These are phyloP conservation scores for Allacma fusca DNA, from an alignment of 2,888 invertebrate species.

Conservation along the genomic window DNA sequence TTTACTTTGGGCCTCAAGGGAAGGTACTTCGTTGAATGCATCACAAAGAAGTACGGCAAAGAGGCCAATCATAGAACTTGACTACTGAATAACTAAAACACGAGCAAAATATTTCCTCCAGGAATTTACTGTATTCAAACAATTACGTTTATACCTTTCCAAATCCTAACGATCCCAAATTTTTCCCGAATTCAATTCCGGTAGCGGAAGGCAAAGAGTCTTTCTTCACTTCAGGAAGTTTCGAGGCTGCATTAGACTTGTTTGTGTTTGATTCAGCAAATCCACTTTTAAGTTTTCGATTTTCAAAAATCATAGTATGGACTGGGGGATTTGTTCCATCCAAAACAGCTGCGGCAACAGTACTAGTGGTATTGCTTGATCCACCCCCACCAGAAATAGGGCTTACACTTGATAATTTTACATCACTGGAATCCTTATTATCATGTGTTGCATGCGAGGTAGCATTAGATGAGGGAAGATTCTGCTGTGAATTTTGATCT, in stretches of 20 bases:
- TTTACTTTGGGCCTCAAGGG: no score
- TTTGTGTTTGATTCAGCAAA: slow-evolving; percentile 42
- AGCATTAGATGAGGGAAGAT: not conserved
- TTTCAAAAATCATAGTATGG: slow-evolving; percentile 60
- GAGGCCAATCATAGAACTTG: not conserved
- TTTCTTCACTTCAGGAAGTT: slow-evolving; percentile 44
- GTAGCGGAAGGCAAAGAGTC: slow-evolving; percentile 44
- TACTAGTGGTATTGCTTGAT: not conserved
- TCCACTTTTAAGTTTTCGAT: slow-evolving; percentile 56
- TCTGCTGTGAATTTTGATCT: slow-evolving; percentile 24
- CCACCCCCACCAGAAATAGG: not conserved
- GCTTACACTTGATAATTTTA: slow-evolving; percentile 19
- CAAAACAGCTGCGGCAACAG: slow-evolving; percentile 34
- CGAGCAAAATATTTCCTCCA: no score
- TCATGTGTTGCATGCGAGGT: not conserved
- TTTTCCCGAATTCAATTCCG: slow-evolving; percentile 50
- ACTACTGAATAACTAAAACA: no score
- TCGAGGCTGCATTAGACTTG: not conserved
- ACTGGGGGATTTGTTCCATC: slow-evolving; percentile 55
- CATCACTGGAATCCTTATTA: slow-evolving; percentile 23
- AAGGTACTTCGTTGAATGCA: not conserved
- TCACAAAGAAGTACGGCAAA: not conserved
- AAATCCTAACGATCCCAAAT: slow-evolving; percentile 46
- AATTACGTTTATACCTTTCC: slow-evolving; percentile 46
- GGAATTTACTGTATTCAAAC: no score